Percentiles rank a stretch among this genome's conserved stretches.
These are phyloP conservation scores for Dromiciops gliroides DNA, from an alignment of 2,113 vertebrate genomes.

Conservation along the genomic window DNA sequence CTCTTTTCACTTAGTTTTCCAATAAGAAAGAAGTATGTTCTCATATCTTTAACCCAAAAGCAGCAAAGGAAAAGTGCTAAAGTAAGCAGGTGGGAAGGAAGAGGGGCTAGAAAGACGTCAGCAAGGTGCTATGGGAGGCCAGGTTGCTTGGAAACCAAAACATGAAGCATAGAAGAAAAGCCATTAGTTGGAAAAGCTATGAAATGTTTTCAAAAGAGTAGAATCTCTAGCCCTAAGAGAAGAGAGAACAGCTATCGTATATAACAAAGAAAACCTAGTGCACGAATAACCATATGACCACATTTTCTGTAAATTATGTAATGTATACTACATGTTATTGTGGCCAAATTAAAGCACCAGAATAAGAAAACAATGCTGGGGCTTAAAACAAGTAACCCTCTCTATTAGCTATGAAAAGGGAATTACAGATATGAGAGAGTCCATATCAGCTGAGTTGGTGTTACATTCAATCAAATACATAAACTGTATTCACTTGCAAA, in stretches of 20 bases:
- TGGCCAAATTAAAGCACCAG: background rate
- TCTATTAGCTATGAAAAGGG: background rate
- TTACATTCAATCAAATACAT: background rate
- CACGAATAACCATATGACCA: background rate
- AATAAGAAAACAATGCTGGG: background rate
- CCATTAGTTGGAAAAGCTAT: slow-evolving; percentile 40
- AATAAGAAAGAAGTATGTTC: slow-evolving; percentile 31
- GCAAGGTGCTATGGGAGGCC: slow-evolving; percentile 50
- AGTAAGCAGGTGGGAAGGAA: background rate
- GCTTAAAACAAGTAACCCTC: background rate
- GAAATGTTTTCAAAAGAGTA: slow-evolving; percentile 23
- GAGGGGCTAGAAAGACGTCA: slow-evolving; percentile 60
- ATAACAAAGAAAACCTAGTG: background rate
- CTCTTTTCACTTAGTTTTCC: slow-evolving; percentile 33
- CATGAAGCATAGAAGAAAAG: slow-evolving; percentile 54
- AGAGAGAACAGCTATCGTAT: background rate
- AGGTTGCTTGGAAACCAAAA: slow-evolving; percentile 76
- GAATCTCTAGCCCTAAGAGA: background rate
- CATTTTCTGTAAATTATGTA: background rate
- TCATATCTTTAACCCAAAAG: slow-evolving; percentile 18
- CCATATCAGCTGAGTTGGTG: background rate
- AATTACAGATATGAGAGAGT: background rate
- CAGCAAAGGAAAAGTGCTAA: background rate
- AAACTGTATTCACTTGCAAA: too few species aligned
- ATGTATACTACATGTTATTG: background rate